Conservation (phyloP, 2,113 vertebrate genomes). For the Trichomycterus rosablanca region DNA sequence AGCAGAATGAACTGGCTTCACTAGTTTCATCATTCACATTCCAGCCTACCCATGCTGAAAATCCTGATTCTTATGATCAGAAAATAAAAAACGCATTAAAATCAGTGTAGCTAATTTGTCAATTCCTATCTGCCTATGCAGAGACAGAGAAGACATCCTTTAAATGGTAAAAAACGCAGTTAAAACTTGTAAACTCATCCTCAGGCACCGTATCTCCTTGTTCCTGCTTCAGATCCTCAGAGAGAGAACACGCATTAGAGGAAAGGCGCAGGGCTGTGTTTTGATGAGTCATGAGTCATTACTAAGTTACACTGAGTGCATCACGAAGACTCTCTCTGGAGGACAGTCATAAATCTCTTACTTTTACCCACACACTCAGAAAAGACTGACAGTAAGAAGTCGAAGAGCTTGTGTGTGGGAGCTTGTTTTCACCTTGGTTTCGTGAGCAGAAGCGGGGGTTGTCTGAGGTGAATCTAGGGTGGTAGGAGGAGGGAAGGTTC, state of each 20-base stretch:
- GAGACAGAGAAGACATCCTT: no score
- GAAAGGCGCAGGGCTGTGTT: neutral
- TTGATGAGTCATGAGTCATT: constrained; percentile 36
- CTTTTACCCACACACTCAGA: neutral
- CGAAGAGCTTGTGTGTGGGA: neutral
- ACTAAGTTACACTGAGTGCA: neutral
- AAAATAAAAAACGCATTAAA: no score
- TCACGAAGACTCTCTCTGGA: constrained; percentile 3
- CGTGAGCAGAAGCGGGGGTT: constrained; percentile 69
- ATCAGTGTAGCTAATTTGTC: no score
- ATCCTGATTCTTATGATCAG: no score
- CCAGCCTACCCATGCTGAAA: no score
- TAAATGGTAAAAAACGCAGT: no score
- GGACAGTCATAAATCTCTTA: neutral
- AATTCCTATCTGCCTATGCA: no score
- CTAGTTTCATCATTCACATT: no score
- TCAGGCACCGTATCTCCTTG: no score
- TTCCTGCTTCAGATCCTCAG: no score
- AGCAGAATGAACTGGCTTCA: no score
- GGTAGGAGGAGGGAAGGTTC: constrained; percentile 82
- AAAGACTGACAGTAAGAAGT: neutral
- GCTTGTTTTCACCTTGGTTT: constrained; percentile 75
- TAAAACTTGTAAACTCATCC: no score
- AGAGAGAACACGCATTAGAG: neutral
- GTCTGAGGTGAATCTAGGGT: constrained; percentile 84